phyloP scores from a whole-genome alignment of 37 sponge, comb jelly and placozoan genomes.

The Chondrilla cf. caribensis region DNA sequence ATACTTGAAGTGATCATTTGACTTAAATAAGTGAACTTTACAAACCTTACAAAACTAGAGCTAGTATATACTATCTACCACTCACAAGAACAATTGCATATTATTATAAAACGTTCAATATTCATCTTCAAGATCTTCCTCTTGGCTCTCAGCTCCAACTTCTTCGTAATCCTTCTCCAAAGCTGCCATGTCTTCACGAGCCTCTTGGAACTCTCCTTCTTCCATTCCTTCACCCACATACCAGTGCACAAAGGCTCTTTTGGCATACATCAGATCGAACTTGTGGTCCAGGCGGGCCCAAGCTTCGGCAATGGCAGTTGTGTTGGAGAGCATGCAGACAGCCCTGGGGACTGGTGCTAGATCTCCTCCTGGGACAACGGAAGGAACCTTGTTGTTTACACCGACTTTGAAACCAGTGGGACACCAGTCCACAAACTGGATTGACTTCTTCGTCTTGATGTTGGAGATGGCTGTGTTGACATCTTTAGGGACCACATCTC shows the following conservation, averaged over 20 bases:
- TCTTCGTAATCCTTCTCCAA: constrained; percentile 96
- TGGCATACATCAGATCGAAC: constrained; percentile 99
- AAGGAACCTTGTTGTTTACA: constrained; percentile 95
- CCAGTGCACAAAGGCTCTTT: constrained; percentile 99
- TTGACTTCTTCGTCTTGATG: constrained; percentile 93
- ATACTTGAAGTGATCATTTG: background rate
- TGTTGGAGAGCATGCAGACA: constrained; percentile 97
- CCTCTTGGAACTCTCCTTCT: constrained; percentile 98
- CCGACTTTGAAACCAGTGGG: constrained; percentile 99
- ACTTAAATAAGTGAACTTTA: background rate
- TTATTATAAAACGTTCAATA: constrained; percentile 41
- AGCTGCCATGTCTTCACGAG: constrained; percentile 96
- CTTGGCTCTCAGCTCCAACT: constrained; percentile 71
- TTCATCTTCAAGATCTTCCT: constrained; percentile 37
- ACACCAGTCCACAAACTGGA: constrained; percentile 99
- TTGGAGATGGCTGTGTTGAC: constrained; percentile 91
- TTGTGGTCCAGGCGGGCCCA: constrained; percentile 98
- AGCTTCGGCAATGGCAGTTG: constrained; percentile 97
- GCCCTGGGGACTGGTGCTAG: constrained; percentile 90
- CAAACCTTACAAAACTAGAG: background rate
- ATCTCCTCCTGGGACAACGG: constrained; percentile 91
- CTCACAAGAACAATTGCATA: background rate
- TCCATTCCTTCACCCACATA: constrained; percentile 99
- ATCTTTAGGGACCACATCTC: constrained; percentile 97
- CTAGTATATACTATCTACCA: background rate